These are phyloP conservation scores for Sinosuthora webbiana DNA, from an alignment of 2,113 vertebrate genomes.

Conservation along the genomic window DNA sequence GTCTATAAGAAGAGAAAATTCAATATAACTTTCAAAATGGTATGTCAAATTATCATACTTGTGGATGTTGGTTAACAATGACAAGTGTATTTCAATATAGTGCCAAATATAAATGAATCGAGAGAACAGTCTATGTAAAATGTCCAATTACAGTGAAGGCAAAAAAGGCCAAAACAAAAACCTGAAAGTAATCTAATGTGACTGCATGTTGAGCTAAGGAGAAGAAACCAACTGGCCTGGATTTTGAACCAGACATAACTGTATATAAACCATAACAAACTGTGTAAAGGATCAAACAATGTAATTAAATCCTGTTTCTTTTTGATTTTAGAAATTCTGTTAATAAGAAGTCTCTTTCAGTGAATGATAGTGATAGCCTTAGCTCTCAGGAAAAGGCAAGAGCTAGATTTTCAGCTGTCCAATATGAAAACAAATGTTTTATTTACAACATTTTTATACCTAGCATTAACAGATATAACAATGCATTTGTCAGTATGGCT, in stretches of 20 bases:
- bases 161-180: neutral
- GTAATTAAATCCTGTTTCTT: neutral
- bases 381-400: neutral
- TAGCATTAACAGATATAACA: neutral
- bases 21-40: slow-evolving; percentile 56
- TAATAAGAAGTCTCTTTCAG: neutral
- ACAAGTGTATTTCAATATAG: slow-evolving; percentile 32
- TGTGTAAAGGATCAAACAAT: slow-evolving; percentile 6
- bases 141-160: neutral
- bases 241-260: slow-evolving; percentile 24
- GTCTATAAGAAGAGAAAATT: slow-evolving; percentile 49
- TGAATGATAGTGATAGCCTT: neutral
- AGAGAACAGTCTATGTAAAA: neutral
- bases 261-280: neutral
- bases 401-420: neutral
- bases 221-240: slow-evolving; percentile 1
- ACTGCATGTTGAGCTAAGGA: neutral
- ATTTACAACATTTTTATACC: neutral
- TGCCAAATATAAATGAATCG: neutral
- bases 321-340: slow-evolving; percentile 2
- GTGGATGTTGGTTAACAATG: slow-evolving; percentile 27
- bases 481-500: neutral
- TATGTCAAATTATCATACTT: slow-evolving; percentile 53
- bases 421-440: neutral
- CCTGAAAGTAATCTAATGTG: slow-evolving; percentile 25